Percentiles rank a stretch among this genome's conserved stretches.
These are phyloP conservation scores for Turdus rufiventris DNA, from an alignment of 2,113 vertebrate species.

Conservation along the genomic window DNA sequence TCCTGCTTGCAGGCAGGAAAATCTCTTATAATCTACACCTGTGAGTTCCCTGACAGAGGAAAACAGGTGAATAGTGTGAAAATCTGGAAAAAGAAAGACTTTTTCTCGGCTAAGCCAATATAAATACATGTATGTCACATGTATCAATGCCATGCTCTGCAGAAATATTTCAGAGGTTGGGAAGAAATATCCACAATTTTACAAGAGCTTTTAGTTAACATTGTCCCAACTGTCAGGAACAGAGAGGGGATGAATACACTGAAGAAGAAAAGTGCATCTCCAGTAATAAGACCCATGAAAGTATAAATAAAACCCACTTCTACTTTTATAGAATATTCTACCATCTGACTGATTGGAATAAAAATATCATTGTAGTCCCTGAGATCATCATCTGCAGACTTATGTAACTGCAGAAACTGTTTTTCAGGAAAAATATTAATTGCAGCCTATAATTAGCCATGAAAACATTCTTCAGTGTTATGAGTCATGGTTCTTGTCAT, in stretches of 20 bases:
- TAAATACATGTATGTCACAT: not conserved
- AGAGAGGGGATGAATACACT: not conserved
- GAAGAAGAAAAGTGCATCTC: not conserved
- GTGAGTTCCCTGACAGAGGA: not conserved
- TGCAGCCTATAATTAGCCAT: not conserved
- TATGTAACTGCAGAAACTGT: not conserved
- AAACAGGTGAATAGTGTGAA: not conserved
- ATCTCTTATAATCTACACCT: not conserved
- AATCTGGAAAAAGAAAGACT: not conserved
- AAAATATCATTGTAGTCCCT: not conserved
- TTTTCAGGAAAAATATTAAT: slow-evolving; percentile 40
- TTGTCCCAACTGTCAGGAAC: not conserved
- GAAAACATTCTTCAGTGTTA: not conserved
- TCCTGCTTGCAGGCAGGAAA: not conserved
- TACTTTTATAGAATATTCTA: not conserved
- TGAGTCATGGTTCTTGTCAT: not conserved
- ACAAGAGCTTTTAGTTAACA: not conserved
- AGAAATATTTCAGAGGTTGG: not conserved
- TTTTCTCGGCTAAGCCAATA: not conserved
- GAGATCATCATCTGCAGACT: not conserved
- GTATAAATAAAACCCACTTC: not conserved
- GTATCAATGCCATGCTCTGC: not conserved
- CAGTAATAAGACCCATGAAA: not conserved
- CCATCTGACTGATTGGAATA: not conserved
- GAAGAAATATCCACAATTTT: not conserved